Conservation (phyloP, 2,888 invertebrate genomes). For the Pollenia griseotomentosa region DNA sequence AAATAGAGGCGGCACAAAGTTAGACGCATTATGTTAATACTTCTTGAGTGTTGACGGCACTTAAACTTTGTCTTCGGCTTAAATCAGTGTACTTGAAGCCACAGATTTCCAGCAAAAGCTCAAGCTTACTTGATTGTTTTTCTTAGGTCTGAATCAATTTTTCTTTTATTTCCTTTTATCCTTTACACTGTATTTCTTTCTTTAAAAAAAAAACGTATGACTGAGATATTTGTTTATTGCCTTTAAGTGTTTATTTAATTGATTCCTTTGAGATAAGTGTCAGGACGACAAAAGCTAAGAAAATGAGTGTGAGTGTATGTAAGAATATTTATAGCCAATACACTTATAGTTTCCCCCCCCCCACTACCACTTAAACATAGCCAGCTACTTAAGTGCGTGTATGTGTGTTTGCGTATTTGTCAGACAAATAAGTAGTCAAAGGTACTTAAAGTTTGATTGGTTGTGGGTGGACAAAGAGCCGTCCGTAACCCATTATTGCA, state of each 20-base stretch:
- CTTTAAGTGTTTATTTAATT: constrained; percentile 80
- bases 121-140: background rate
- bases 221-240: constrained; percentile 63
- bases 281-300: constrained; percentile 18
- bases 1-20: no score
- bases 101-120: no score
- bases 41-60: no score
- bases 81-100: no score
- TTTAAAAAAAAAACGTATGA: constrained; percentile 4
- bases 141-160: background rate
- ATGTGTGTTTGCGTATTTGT: constrained; percentile 40
- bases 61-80: no score
- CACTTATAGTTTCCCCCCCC: constrained; percentile 6
- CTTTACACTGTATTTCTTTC: background rate
- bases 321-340: constrained; percentile 47
- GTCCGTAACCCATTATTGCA: constrained; percentile 47
- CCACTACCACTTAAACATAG: constrained; percentile 56
- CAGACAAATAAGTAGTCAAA: constrained; percentile 69
- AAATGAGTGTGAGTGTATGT: constrained; percentile 11
- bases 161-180: background rate
- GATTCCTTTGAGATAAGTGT: constrained; percentile 77
- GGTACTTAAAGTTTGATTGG: constrained; percentile 80
- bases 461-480: constrained; percentile 72
- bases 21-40: no score
- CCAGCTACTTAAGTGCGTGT: constrained; percentile 73